These are phyloP conservation scores for Dynastes hyllus DNA, from an alignment of 2,888 invertebrate genomes.

Conservation along the genomic window DNA sequence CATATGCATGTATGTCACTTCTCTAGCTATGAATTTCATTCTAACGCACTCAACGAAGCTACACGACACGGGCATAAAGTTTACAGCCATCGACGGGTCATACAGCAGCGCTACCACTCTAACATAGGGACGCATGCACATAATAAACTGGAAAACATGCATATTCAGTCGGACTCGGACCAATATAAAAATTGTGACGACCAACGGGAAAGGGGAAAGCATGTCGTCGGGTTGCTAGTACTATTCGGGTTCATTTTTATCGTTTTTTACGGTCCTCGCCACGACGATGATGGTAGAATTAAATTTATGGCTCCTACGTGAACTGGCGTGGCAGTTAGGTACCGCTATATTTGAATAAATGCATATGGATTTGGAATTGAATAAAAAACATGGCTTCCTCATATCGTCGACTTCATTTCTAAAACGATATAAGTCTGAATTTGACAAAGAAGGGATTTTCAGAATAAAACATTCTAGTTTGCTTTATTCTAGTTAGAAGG, in stretches of 20 bases:
- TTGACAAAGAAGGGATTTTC: no score
- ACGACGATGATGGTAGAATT: conserved; percentile 8
- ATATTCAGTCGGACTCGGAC: conserved; percentile 36
- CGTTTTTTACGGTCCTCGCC: not conserved
- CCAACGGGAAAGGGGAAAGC: not conserved
- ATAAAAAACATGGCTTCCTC: conserved; percentile 31
- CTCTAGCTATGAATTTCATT: not conserved
- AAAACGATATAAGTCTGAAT: no score
- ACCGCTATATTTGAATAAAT: conserved; percentile 4
- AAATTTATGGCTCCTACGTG: conserved; percentile 32
- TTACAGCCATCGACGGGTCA: not conserved
- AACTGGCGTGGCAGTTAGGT: conserved; percentile 11
- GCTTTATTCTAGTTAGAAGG: no score
- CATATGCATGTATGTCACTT: no score
- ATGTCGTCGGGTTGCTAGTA: not conserved
- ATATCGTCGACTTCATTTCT: not conserved
- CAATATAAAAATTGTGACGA: conserved; percentile 37
- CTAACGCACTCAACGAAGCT: not conserved
- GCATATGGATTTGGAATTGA: conserved; percentile 1
- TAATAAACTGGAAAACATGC: conserved; percentile 30
- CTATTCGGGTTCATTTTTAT: not conserved
- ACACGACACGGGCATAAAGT: conserved; percentile 14
- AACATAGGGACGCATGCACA: not conserved
- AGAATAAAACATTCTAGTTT: no score
- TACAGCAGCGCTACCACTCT: not conserved